Evolutionary conservation across 2,888 invertebrate genomes (phyloP).

Genomic region (Amaurobius ferox): DNA sequence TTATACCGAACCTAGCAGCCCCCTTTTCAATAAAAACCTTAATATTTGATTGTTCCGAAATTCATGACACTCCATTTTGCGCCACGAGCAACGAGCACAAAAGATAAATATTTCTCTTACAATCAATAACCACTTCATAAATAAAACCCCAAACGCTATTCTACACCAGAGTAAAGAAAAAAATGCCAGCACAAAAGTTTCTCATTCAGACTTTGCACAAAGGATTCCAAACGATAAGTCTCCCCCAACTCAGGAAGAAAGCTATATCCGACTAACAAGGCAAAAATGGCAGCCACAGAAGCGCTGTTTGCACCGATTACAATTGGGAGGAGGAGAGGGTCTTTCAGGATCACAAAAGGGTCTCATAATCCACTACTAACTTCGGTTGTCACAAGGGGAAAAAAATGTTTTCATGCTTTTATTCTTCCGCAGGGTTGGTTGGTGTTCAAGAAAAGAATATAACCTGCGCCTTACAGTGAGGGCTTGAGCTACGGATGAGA

Average conservation of each 20-base stretch:
- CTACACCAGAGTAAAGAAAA: too few relatives aligned
- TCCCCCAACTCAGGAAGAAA: not conserved
- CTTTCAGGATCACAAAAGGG: not conserved
- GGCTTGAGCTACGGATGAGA: too few relatives aligned
- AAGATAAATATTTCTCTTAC: not conserved
- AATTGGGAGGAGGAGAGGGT: not conserved
- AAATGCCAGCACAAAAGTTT: not conserved
- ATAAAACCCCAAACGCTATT: slow-evolving; percentile 2
- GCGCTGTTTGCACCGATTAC: not conserved
- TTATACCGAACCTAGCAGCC: not conserved
- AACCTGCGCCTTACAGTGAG: too few relatives aligned
- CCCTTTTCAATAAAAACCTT: too few relatives aligned
- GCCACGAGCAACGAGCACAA: not conserved
- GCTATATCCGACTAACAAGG: not conserved
- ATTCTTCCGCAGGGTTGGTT: too few relatives aligned
- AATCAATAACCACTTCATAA: slow-evolving; percentile 9
- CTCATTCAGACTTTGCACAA: not conserved
- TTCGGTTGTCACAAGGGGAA: not conserved
- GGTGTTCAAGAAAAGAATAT: too few relatives aligned
- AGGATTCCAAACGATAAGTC: not conserved
- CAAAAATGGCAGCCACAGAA: not conserved
- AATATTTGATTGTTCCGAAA: not conserved
- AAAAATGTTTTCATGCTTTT: too few relatives aligned
- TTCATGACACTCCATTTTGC: not conserved
- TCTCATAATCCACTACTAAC: not conserved